Evolutionary conservation across 2,113 vertebrate genomes (phyloP).

Genomic region (Crotalus viridis): DNA sequence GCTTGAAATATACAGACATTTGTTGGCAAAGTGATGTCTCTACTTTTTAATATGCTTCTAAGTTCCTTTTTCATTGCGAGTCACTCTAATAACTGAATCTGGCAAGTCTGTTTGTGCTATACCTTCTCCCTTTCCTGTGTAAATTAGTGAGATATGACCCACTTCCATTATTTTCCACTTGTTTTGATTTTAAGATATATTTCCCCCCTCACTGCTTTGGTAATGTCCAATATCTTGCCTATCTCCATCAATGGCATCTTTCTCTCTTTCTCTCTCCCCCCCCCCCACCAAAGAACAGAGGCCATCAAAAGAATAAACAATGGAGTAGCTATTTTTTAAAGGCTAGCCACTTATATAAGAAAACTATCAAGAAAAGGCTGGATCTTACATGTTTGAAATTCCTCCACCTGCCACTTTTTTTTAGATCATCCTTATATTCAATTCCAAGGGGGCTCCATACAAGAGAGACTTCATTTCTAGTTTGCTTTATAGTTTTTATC

Average conservation of each 20-base stretch:
- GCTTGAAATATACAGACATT: too few relatives aligned
- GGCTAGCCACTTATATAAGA: neutral
- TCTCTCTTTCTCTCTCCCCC: too few relatives aligned
- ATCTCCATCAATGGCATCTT: too few relatives aligned
- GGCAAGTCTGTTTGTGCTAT: neutral
- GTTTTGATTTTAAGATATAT: neutral
- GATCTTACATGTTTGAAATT: neutral
- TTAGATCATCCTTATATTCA: neutral
- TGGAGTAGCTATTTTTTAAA: neutral
- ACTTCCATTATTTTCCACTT: neutral
- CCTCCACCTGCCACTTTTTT: neutral
- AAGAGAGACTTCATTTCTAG: slow-evolving; percentile 9
- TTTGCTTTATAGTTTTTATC: slow-evolving; percentile 30
- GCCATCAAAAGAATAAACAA: neutral
- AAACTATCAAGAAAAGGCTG: neutral
- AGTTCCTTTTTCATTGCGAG: too few relatives aligned
- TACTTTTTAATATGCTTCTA: too few relatives aligned
- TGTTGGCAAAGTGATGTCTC: too few relatives aligned
- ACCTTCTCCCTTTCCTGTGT: neutral
- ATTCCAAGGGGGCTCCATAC: neutral
- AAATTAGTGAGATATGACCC: neutral
- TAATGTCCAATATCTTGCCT: neutral
- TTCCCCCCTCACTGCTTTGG: neutral
- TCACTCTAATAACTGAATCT: too few relatives aligned
- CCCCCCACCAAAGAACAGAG: neutral